Evolutionary conservation across 2,113 vertebrate species (phyloP), one percentile per base, ranked within the genome.

Genomic region (Hucho hucho): DNA sequence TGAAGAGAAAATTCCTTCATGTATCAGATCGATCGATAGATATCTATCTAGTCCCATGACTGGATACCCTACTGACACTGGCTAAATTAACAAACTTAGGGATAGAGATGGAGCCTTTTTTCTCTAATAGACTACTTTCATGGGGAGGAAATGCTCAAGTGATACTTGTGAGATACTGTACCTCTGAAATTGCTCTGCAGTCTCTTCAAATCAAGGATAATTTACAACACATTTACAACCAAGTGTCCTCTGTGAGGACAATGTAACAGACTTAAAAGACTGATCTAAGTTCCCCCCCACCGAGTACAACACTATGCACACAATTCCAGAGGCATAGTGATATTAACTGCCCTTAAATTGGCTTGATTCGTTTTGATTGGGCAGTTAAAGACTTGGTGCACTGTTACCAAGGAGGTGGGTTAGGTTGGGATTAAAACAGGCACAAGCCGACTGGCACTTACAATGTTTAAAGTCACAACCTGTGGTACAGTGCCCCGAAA

Each of bases 231-330:
- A 43, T 37, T 67, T 43, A 67, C 28, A 37, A 37, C 16, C 28
- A 18, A n/a, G 18, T 20, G 14, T 67, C 65, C 65, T 32, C 26
- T 67, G 28, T 32, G 29, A 66, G 64, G 28, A 37, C 65, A 67
- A 43, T n/a, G 65, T 29, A 67, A 67, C 65, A 32, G 29, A 67
- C 65, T 67, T 67, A 18, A 32, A 67, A 67, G 26, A 32, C 29
- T 43, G 16, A 37, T 29, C 16, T 4, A 12, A n/a, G 12, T 49
- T 14, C 16, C 16, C 12, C 47, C 16, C 47, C 47, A 16, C 3
- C 3, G 24, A 22, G 64, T 29, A 16, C 29, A 16, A 1, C 24
- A 28, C 64, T 18, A 28, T 16, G 64, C 20, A 28, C 18, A n/a
- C 4, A 26, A 26, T 65, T 65, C 13, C 64, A 29, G 13, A 65